phyloP scores from a whole-genome alignment of 2,113 vertebrate genomes.

The Tapirus terrestris region DNA sequence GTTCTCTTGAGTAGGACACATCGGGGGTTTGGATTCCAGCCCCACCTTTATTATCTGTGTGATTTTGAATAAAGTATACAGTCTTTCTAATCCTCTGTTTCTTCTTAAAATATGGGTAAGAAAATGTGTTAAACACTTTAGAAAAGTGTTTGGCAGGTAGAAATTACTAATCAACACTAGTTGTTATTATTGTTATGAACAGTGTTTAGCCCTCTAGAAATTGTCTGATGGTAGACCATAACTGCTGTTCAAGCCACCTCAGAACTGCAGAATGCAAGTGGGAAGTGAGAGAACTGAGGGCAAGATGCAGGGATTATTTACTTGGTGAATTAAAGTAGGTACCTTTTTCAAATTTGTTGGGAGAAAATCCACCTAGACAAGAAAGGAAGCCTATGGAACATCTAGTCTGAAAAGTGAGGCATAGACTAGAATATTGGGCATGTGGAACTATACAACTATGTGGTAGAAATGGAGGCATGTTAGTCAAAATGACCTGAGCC shows the following conservation, averaged over 20 bases:
- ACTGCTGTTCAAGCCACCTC: background rate
- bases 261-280: background rate
- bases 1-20: background rate
- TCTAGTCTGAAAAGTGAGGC: background rate
- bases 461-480: background rate
- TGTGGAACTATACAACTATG: background rate
- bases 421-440: background rate
- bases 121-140: constrained; percentile 32
- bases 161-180: background rate
- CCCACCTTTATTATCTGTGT: background rate
- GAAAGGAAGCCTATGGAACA: background rate
- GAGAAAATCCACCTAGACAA: background rate
- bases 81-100: background rate
- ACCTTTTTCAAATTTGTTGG: background rate
- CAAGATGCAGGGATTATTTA: background rate
- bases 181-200: constrained; percentile 19
- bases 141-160: background rate
- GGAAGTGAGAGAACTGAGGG: background rate
- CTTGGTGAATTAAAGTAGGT: background rate
- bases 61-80: constrained; percentile 5
- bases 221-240: background rate
- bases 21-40: background rate
- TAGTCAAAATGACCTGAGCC: background rate
- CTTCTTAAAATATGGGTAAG: background rate
- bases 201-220: background rate